Evolutionary conservation across 2,888 invertebrate genomes (phyloP), one percentile per base, ranked within the genome.

Genomic region (Calameuta pallipes): DNA sequence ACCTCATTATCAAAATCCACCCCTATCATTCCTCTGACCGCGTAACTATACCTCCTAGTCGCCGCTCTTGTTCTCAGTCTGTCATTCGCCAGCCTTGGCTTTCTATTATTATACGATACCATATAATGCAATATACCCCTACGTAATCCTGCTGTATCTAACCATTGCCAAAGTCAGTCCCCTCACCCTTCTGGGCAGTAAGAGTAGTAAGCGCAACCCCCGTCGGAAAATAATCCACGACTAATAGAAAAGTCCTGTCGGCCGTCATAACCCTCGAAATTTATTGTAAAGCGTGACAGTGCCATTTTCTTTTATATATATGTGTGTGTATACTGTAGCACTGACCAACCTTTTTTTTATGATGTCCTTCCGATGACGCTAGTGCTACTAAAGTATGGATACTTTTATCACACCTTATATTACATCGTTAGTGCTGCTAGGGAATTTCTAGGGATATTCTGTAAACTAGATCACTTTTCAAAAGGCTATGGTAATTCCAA

Each of bases 171-270:
- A 23, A 56, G 56, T 23, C 56, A 56, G 9, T 1, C 23, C 71
- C 33, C 31, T 34, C 71, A 1, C 71, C 12, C 71, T 4, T 12
- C 15, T 12, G 15, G 33, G 31, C 15, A 56, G 71, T 33, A 71
- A 31, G 71, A 4, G 31, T 31, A 34, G 71, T 71, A 34, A 31
- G 71, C 31, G 31, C 71, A 11, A 34, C 31, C 4, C 31, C 33
- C 71, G 1, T 33, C 2, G 31, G 12, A 34, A 71, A 71, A 33
- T 36, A 37, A n/a, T 76, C 13, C 73, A 9, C n/a, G 73, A 79
- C 84, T 90, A 90, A 90, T 90, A 90, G 90, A 90, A 90, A 90
- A 90, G 89, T 90, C 90, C 83, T 90, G 90, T 90, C 83, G 80
- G 82, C 83, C 86, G 90, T 90, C 89, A 85, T 81, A 81, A 76